These are phyloP conservation scores for Melinopterus prodromus DNA, from an alignment of 2,888 invertebrate genomes.

Conservation along the genomic window DNA sequence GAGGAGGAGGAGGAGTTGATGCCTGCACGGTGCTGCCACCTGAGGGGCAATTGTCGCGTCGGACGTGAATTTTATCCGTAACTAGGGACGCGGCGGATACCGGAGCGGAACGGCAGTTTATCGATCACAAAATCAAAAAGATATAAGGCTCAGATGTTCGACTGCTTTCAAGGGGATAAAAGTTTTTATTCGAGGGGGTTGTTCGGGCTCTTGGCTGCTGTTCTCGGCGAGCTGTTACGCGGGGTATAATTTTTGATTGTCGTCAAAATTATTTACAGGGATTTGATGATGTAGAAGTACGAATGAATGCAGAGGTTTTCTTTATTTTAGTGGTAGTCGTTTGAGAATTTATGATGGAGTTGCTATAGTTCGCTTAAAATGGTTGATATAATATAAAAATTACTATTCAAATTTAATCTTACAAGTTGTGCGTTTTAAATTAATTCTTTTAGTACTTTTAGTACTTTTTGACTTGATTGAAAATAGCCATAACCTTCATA, in stretches of 20 bases:
- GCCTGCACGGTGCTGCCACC: constrained; percentile 52
- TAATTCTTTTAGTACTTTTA: too few species aligned
- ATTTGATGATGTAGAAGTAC: neutral
- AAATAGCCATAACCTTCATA: too few species aligned
- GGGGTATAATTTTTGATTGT: neutral
- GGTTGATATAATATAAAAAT: too few species aligned
- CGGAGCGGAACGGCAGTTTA: constrained; percentile 14
- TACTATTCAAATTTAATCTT: too few species aligned
- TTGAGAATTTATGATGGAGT: too few species aligned
- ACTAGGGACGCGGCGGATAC: neutral
- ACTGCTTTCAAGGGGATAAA: constrained; percentile 21
- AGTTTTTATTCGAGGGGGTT: constrained; percentile 13
- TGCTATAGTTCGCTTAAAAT: too few species aligned
- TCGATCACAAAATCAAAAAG: constrained; percentile 26
- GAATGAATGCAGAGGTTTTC: too few species aligned
- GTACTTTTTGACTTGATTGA: too few species aligned
- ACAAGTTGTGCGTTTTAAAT: too few species aligned
- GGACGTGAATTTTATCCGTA: constrained; percentile 7
- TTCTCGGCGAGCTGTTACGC: neutral
- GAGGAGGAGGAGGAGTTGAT: constrained; percentile 31
- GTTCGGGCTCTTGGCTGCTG: neutral
- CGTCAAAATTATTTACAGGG: neutral
- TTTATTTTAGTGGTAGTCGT: too few species aligned
- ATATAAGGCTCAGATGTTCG: constrained; percentile 14
- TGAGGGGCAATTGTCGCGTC: constrained; percentile 43